Base-by-base conservation (phyloP, 2,888 invertebrate genomes). In the Abscondita cerata region DNA sequence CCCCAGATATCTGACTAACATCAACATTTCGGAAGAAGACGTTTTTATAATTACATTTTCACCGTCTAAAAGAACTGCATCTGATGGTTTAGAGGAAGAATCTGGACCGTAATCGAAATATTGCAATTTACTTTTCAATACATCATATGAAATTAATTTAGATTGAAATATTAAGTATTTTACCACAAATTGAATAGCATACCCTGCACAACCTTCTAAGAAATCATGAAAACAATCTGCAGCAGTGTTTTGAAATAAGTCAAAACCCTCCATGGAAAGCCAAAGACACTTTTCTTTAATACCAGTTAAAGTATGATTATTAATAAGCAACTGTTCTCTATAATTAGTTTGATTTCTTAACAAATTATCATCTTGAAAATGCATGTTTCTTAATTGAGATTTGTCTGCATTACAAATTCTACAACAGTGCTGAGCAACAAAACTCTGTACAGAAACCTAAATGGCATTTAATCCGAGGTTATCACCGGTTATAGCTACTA, bases 1-100 rank as follows among this genome's bases (percentile, higher is more conserved):
- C 11, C 31, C 31, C n/a, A 50, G 33, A 31, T 50, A 50, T 50
- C 33, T 25, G 2, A 50, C 50, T 6, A 50, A 13, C 1, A 33
- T 50, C 6, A 50, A 9, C 50, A 50, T 50, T 50, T 50, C 50
- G 6, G 25, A 11, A 12, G 50, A 31, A 13, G 50, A 13, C 8
- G 33, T 25, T 50, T 50, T 50, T 1, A 50, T 4, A 8, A 15
- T 20, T n/a, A 50, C 13, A 25, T 3, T 31, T 2, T 1, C 1
- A 15, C 50, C 25, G 1, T 50, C 50, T 3, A 50, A 3, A 9
- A 12, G 33, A 15, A n/a, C n/a, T n/a, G n/a, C n/a, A n/a, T n/a
- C n/a, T n/a, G n/a, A n/a, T n/a, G n/a, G n/a, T n/a, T n/a, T n/a
- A n/a, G n/a, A n/a, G n/a, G n/a, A n/a, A n/a, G n/a, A n/a, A n/a